Percentiles rank a stretch among this genome's conserved stretches.
Evolutionary conservation across 1,140 invertebrate genomes (phyloP).

Genomic region (Protaetia brevitarsis): DNA sequence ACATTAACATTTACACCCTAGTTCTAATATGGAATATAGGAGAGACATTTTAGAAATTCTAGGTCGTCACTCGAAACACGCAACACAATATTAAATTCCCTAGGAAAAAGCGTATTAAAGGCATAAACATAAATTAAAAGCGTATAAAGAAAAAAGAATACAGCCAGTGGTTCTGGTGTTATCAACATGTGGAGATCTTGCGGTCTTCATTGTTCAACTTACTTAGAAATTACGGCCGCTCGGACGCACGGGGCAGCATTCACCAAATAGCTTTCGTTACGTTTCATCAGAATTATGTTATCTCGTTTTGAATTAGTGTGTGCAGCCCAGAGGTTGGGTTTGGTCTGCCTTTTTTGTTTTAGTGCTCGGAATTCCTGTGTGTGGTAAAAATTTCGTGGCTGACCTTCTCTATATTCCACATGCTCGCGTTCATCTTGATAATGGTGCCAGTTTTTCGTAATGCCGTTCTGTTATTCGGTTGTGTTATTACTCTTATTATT

Average conservation of each 20-base stretch:
- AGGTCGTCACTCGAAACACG: neutral
- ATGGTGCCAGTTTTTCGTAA: too few relatives aligned
- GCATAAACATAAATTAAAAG: slow-evolving; percentile 12
- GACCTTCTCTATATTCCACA: slow-evolving; percentile 3
- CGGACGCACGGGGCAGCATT: neutral
- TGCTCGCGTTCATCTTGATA: slow-evolving; percentile 15
- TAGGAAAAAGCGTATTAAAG: slow-evolving; percentile 6
- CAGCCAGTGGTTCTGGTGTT: neutral
- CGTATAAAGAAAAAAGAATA: slow-evolving; percentile 14
- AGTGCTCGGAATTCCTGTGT: slow-evolving; percentile 5
- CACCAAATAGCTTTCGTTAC: slow-evolving; percentile 17
- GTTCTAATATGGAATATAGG: too few relatives aligned
- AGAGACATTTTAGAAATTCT: too few relatives aligned
- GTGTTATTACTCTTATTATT: too few relatives aligned
- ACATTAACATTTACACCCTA: too few relatives aligned
- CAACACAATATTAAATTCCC: slow-evolving; percentile 15
- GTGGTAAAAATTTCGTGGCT: slow-evolving; percentile 11
- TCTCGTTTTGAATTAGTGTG: slow-evolving; percentile 11
- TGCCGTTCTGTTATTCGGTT: too few relatives aligned
- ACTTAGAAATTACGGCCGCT: slow-evolving; percentile 16
- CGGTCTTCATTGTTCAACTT: slow-evolving; percentile 17
- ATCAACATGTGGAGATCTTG: neutral
- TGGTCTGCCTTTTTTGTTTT: neutral
- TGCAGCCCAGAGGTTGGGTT: neutral
- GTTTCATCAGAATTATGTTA: slow-evolving; percentile 18